phyloP scores from a whole-genome alignment of 2,797 vertebrate species.

The Malurus splendens region DNA sequence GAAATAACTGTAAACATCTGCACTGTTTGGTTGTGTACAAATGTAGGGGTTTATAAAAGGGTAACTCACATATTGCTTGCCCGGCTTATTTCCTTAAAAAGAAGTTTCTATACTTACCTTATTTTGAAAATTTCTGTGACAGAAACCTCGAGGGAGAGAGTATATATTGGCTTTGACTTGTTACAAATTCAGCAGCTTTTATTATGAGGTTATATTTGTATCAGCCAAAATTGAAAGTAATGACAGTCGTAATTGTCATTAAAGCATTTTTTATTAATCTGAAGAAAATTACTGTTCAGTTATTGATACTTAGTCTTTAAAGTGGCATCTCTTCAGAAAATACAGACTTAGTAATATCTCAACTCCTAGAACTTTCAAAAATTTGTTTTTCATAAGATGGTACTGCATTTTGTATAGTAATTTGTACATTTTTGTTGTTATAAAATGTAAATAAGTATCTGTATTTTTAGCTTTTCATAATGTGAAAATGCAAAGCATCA shows the following conservation, averaged over 20 bases:
- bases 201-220: slow-evolving; percentile 11
- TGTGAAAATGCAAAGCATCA: slow-evolving; percentile 10
- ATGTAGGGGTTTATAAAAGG: neutral
- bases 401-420: slow-evolving; percentile 22
- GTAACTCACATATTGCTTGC: neutral
- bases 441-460: slow-evolving; percentile 28
- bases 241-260: neutral
- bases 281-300: neutral
- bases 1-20: neutral
- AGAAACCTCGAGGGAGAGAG: neutral
- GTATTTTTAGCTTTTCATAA: slow-evolving; percentile 22
- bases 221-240: neutral
- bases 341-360: neutral
- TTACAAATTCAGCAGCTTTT: neutral
- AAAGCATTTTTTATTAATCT: neutral
- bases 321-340: neutral
- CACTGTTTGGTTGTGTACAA: neutral
- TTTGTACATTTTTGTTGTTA: slow-evolving; percentile 27
- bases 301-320: neutral
- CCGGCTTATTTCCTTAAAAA: neutral
- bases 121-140: neutral
- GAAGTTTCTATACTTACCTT: neutral
- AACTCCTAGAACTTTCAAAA: neutral
- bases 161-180: neutral
- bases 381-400: neutral